A percentile compares a stretch with the other conserved stretches of the same genome.
Evolutionary conservation across 2,888 invertebrate genomes (phyloP).

Genomic region (Caenorhabditis doughertyi): DNA sequence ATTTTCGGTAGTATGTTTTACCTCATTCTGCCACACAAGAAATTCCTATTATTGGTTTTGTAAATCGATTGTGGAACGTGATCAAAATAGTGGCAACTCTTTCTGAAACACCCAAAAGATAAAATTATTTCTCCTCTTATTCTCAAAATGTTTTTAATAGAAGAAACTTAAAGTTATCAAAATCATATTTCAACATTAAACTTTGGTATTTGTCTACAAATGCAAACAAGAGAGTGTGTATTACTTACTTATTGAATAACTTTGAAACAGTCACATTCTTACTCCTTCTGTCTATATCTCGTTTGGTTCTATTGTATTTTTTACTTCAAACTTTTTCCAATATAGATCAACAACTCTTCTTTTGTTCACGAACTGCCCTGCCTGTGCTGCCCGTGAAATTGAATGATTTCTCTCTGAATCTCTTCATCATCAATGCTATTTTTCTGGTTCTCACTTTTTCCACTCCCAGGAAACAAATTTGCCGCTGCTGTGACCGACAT

Average conservation of each 20-base stretch:
- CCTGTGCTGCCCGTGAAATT: slow-evolving; percentile 31
- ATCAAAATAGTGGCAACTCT: no score
- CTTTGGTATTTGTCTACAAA: neutral
- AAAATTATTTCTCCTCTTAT: no score
- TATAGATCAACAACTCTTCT: slow-evolving; percentile 27
- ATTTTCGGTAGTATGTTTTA: slow-evolving; percentile 9
- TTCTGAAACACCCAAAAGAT: no score
- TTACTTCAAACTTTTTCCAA: slow-evolving; percentile 17
- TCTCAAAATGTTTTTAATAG: no score
- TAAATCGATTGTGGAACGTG: neutral
- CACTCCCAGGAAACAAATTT: slow-evolving; percentile 7
- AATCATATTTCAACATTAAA: neutral
- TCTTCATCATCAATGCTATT: slow-evolving; percentile 18
- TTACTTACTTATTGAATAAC: slow-evolving; percentile 31
- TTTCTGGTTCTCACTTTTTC: neutral
- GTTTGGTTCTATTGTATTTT: slow-evolving; percentile 3
- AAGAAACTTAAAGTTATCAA: no score
- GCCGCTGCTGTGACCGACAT: slow-evolving; percentile 8
- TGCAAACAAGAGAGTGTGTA: slow-evolving; percentile 1
- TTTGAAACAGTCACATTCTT: slow-evolving; percentile 3
- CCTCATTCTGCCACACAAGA: slow-evolving; percentile 14
- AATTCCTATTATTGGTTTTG: slow-evolving; percentile 14
- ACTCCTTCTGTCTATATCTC: slow-evolving; percentile 18
- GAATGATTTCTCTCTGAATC: slow-evolving; percentile 18
- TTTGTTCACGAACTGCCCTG: slow-evolving; percentile 37